Evolutionary conservation across 2,888 invertebrate species (phyloP).

Genomic region (Oligia fasciuncula): DNA sequence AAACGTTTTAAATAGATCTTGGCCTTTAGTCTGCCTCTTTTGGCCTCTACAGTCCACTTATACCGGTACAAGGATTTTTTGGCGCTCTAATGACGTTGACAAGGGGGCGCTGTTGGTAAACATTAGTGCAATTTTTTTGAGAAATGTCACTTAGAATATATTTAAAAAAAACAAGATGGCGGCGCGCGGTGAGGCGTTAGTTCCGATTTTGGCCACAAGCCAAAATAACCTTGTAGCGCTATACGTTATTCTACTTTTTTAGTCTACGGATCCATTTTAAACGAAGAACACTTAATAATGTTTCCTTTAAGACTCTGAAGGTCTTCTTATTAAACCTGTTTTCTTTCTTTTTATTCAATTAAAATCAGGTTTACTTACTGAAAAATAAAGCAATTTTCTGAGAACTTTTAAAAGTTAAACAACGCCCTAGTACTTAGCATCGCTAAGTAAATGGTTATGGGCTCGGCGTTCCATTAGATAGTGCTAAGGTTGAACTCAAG

Average conservation of each 20-base stretch:
- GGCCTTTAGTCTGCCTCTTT: background rate
- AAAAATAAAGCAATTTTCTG: constrained; percentile 12
- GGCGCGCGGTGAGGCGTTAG: background rate
- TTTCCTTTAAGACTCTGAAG: background rate
- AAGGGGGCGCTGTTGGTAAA: background rate
- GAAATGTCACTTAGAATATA: background rate
- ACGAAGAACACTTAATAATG: background rate
- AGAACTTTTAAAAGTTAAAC: constrained; percentile 29
- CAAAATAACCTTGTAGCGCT: too few species aligned
- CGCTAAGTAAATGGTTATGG: constrained; percentile 56
- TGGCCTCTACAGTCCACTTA: background rate
- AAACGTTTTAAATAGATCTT: too few species aligned
- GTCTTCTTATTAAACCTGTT: background rate
- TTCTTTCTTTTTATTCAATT: background rate
- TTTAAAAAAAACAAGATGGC: background rate
- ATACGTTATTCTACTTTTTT: too few species aligned
- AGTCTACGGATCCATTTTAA: background rate
- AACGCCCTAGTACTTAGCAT: constrained; percentile 50
- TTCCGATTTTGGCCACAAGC: background rate
- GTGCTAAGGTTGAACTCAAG: constrained; percentile 48
- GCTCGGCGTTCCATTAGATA: constrained; percentile 62
- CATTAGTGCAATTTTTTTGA: background rate
- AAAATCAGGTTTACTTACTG: background rate
- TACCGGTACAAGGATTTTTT: background rate
- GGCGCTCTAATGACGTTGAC: background rate